phyloP scores from a whole-genome alignment of 2,888 invertebrate genomes.

The Synanthedon formicaeformis region DNA sequence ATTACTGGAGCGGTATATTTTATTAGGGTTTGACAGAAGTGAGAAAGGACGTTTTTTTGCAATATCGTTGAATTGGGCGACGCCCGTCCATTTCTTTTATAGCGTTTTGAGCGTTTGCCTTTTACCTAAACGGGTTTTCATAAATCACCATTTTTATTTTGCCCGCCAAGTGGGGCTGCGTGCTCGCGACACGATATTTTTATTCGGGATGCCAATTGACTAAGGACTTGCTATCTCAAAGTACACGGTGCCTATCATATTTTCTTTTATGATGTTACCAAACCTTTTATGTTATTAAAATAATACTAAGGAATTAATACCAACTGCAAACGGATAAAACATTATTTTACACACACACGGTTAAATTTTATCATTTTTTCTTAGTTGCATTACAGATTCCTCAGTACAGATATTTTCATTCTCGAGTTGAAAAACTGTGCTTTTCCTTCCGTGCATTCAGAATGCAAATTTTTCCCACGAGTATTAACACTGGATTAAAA shows the following conservation, averaged over 20 bases:
- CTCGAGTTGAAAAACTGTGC: too few relatives aligned
- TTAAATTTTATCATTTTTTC: too few relatives aligned
- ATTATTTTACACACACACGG: too few relatives aligned
- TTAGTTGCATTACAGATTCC: too few relatives aligned
- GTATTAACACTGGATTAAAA: too few relatives aligned
- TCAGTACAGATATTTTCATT: too few relatives aligned
- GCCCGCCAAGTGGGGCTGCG: constrained; percentile 2
- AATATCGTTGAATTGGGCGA: constrained; percentile 19
- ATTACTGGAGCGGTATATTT: constrained; percentile 11
- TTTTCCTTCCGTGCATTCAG: too few relatives aligned
- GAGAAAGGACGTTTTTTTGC: constrained; percentile 27
- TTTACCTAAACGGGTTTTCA: constrained; percentile 23
- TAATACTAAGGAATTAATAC: too few relatives aligned
- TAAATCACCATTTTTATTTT: constrained; percentile 8
- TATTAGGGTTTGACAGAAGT: constrained; percentile 30
- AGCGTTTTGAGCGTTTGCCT: constrained; percentile 25
- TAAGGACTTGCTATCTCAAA: background rate
- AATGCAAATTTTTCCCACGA: too few relatives aligned
- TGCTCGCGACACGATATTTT: background rate
- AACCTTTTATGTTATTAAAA: too few relatives aligned
- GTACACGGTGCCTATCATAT: background rate
- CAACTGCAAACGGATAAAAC: too few relatives aligned
- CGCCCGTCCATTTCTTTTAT: constrained; percentile 20
- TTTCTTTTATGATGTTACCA: background rate
- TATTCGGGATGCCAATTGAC: background rate